Evolutionary conservation across 2,113 vertebrate genomes (phyloP), one percentile per base, ranked within the genome.

Genomic region (Leiothrix lutea): DNA sequence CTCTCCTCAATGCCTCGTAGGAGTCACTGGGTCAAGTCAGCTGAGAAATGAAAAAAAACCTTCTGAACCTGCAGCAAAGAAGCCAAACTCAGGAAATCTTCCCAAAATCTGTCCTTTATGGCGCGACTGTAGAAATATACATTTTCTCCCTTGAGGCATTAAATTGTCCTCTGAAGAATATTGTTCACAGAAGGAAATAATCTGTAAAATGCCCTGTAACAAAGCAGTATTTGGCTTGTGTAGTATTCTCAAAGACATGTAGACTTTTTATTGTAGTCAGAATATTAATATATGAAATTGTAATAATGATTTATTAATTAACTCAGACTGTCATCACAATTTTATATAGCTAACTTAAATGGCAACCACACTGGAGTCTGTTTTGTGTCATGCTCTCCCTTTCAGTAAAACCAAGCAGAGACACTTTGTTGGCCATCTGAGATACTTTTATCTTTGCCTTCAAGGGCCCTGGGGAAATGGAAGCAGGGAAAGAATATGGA

Each of bases 231-330:
- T 97, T 92, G 44, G 29, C 54, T 74, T 92, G 22, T 60, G 20
- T 20, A 22, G 38, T 47, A 48, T 35, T n/a, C 58, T 80, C 72
- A 84, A 88, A 90, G 70, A 74, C 8, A 60, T 29, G 36, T 31
- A 74, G 45, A 31, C 48, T 78, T 80, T 71, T 90, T 82, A 69
- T 23, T 61, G 54, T 42, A 91, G 38, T 48, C 47, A 61, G 48
- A 67, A 82, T 79, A 78, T 56, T 92, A 65, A 83, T 93, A 79
- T 73, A 92, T 80, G 58, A 89, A 92, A 94, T 86, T 91, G 31
- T 54, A 94, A 87, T 90, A 74, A 95, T 88, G 74, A 85, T 90
- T 78, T 94, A 94, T 94, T 97, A 66, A 89, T 97, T 96, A 87
- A 83, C 65, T 80, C 60, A 80, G 79, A 81, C 70, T 88, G 72